Conservation (phyloP, 2,888 invertebrate species). For the Stenurella melanura region DNA sequence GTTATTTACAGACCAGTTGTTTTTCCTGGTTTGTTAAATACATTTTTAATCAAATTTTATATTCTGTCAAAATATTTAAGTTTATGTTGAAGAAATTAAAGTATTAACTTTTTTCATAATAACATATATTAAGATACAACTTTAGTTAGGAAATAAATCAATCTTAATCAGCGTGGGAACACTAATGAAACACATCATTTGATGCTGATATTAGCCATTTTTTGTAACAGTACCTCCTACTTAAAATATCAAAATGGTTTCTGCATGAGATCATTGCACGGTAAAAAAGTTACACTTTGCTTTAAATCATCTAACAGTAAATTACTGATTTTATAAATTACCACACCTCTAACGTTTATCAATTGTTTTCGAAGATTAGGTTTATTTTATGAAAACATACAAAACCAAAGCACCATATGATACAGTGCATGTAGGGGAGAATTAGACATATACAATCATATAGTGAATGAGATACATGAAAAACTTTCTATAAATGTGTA, state of each 20-base stretch:
- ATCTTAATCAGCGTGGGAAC: not conserved
- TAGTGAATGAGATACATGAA: too few species aligned
- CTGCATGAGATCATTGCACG: not conserved
- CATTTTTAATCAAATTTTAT: not conserved
- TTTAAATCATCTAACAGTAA: not conserved
- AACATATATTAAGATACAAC: not conserved
- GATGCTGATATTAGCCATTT: not conserved
- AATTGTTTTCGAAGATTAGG: too few species aligned
- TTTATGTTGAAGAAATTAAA: not conserved
- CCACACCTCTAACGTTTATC: not conserved
- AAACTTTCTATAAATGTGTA: too few species aligned
- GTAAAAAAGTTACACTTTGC: not conserved
- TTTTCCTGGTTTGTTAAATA: too few species aligned
- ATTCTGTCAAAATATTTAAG: not conserved
- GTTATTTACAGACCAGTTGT: too few species aligned
- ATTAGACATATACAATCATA: too few species aligned
- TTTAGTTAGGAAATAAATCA: not conserved
- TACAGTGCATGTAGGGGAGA: too few species aligned
- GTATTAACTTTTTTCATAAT: not conserved
- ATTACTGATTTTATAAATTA: not conserved
- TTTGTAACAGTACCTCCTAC: not conserved
- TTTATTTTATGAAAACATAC: too few species aligned
- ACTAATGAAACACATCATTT: not conserved
- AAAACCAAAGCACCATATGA: too few species aligned
- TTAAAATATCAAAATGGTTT: not conserved